Conservation (phyloP, 2,888 invertebrate genomes). For the Nesidiocoris tenuis region DNA sequence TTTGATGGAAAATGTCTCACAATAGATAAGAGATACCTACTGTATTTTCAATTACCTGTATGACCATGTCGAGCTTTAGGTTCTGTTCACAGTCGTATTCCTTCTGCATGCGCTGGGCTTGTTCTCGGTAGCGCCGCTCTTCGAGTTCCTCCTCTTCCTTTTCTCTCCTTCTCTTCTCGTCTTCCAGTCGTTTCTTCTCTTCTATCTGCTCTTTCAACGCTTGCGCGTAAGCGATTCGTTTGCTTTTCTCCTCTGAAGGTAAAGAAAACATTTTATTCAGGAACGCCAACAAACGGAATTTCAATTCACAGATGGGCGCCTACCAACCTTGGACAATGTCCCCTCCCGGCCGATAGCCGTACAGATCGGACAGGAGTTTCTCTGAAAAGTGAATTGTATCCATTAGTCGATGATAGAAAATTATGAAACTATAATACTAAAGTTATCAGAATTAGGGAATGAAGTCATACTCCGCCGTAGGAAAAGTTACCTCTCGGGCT, state of each 20-base stretch:
- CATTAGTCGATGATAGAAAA: too few species aligned
- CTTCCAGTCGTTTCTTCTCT: slow-evolving; percentile 46
- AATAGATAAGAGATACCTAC: not conserved
- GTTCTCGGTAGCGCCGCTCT: slow-evolving; percentile 42
- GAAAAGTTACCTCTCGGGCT: slow-evolving; percentile 23
- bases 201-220: slow-evolving; percentile 46
- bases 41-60: slow-evolving; percentile 28
- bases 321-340: slow-evolving; percentile 16
- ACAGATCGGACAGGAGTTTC: slow-evolving; percentile 27
- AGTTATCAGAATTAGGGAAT: too few species aligned
- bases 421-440: too few species aligned
- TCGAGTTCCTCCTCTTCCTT: slow-evolving; percentile 45
- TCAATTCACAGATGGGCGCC: not conserved
- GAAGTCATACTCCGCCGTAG: too few species aligned
- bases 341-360: slow-evolving; percentile 17
- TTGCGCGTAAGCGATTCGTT: slow-evolving; percentile 46
- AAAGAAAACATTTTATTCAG: too few species aligned
- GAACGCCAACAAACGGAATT: not conserved
- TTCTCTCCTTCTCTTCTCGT: slow-evolving; percentile 42
- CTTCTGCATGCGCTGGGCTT: slow-evolving; percentile 27
- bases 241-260: slow-evolving; percentile 40
- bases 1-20: not conserved
- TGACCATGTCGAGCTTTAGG: slow-evolving; percentile 37
- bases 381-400: too few species aligned
- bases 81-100: slow-evolving; percentile 41